Evolutionary conservation across 2,113 vertebrate genomes (phyloP).

Genomic region (Leptobrachium ailaonicum): DNA sequence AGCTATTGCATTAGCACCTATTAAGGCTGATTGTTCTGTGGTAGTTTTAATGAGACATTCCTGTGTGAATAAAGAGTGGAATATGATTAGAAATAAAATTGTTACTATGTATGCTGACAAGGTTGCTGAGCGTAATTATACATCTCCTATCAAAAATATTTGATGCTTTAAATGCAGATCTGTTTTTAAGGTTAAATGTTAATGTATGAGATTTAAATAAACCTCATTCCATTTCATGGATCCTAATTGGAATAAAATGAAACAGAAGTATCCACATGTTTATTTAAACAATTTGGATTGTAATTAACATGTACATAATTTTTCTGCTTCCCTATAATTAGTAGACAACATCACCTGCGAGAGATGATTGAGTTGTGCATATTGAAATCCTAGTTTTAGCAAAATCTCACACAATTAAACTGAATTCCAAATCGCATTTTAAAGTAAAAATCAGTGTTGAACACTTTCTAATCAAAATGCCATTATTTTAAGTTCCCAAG

Average conservation of each 20-base stretch:
- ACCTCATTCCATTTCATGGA: slow-evolving; percentile 10
- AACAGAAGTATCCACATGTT: slow-evolving; percentile 7
- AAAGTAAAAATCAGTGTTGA: background rate
- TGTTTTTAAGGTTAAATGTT: slow-evolving; percentile 67
- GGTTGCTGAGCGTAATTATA: slow-evolving; percentile 73
- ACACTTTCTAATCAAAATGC: background rate
- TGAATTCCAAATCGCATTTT: background rate
- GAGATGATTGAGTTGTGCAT: background rate
- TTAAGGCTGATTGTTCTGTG: slow-evolving; percentile 74
- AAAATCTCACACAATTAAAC: background rate
- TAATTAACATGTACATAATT: background rate
- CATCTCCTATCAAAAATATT: slow-evolving; percentile 68
- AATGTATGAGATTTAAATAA: slow-evolving; percentile 61
- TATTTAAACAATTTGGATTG: slow-evolving; percentile 1
- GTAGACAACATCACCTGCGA: background rate
- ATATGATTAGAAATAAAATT: slow-evolving; percentile 72
- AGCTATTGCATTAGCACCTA: slow-evolving; percentile 74
- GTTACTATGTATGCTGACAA: slow-evolving; percentile 71
- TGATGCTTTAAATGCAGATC: slow-evolving; percentile 76
- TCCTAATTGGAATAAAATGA: slow-evolving; percentile 4
- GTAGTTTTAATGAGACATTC: slow-evolving; percentile 76
- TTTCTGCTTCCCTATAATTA: background rate
- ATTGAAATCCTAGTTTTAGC: background rate
- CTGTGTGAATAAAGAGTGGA: slow-evolving; percentile 70
- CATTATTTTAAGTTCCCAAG: too few relatives aligned